phyloP scores from a whole-genome alignment of 1,140 invertebrate species.

The Nylanderia fulva region DNA sequence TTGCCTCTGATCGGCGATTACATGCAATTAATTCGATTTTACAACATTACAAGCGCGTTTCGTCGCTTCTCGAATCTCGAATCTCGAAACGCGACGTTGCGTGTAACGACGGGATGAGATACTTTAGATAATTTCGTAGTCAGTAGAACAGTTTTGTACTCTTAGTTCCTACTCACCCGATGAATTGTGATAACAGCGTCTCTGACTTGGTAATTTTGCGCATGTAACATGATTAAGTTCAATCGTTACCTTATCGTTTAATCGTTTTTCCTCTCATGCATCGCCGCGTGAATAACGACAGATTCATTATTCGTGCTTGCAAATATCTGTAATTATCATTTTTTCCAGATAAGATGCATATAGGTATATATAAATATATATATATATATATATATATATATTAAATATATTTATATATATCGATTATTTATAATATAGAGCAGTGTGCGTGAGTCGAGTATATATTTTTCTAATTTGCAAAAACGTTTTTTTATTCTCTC shows the following conservation, averaged over 20 bases:
- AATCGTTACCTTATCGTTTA: not conserved
- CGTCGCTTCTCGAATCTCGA: not conserved
- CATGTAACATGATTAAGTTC: conserved; percentile 28
- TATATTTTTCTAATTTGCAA: conserved; percentile 48
- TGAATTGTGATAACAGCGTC: conserved; percentile 42
- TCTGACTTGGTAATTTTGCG: conserved; percentile 24
- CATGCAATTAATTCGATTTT: not conserved
- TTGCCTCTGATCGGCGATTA: not conserved
- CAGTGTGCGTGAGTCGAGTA: conserved; percentile 3
- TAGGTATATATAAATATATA: no score
- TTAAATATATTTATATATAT: no score
- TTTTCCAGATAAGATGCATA: not conserved
- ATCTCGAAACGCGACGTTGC: conserved; percentile 36
- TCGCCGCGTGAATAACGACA: not conserved
- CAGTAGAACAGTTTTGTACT: conserved; percentile 29
- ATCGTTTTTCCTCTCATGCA: not conserved
- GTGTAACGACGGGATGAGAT: conserved; percentile 4
- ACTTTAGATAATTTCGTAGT: conserved; percentile 52
- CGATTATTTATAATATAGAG: conserved; percentile 3
- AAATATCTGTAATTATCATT: not conserved
- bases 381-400: no score
- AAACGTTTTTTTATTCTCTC: conserved; percentile 22
- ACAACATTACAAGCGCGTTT: not conserved
- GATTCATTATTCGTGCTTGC: not conserved
- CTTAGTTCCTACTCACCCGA: conserved; percentile 46